Conservation (phyloP, 2,888 invertebrate species). For the Macrophya annulata region DNA sequence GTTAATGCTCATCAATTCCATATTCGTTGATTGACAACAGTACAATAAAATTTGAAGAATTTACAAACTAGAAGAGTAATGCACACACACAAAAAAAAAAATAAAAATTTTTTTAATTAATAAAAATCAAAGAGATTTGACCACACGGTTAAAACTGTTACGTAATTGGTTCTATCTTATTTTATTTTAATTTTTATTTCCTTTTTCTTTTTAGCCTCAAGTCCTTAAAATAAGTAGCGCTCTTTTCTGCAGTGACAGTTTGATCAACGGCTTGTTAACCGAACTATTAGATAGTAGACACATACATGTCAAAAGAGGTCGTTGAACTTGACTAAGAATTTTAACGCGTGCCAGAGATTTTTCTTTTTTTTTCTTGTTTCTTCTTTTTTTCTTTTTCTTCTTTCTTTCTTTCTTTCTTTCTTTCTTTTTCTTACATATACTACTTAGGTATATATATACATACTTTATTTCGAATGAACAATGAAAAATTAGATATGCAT, state of each 20-base stretch:
- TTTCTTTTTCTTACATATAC: neutral
- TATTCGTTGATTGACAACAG: neutral
- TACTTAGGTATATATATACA: conserved; percentile 24
- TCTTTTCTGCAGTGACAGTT: conserved; percentile 36
- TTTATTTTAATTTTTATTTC: neutral
- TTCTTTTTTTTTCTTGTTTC: neutral
- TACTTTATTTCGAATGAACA: conserved; percentile 41
- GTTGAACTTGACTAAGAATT: conserved; percentile 37
- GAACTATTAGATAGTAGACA: conserved; percentile 18
- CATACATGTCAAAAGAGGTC: conserved; percentile 25
- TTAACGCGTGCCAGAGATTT: conserved; percentile 40
- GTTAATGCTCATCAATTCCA: neutral
- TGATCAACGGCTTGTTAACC: conserved; percentile 31
- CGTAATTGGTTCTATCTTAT: neutral
- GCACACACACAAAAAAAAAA: no score
- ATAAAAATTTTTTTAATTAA: no score
- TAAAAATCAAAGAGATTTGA: neutral
- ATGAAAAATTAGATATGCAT: conserved; percentile 48
- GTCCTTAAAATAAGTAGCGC: conserved; percentile 21
- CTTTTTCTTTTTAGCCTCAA: neutral
- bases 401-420: neutral
- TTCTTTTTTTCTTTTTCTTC: no score
- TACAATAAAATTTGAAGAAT: neutral
- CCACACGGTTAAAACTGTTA: neutral
- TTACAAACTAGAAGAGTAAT: neutral